Conservation (phyloP, 2,888 invertebrate species). For the Eristalis pertinax region DNA sequence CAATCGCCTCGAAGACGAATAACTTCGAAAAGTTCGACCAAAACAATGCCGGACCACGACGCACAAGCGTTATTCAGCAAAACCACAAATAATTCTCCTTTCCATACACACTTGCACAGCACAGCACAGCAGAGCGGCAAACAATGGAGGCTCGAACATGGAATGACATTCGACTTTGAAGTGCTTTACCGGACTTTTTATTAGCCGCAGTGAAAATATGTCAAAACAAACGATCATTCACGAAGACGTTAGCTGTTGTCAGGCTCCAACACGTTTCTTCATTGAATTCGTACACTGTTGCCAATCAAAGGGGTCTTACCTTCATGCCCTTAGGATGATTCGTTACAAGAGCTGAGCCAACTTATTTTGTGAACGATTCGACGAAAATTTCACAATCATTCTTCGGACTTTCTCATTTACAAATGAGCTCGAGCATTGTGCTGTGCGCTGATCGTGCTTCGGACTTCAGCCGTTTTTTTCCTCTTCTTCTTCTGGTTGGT, state of each 20-base stretch:
- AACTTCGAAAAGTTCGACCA: constrained; percentile 42
- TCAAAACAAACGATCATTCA: constrained; percentile 62
- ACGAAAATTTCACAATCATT: background rate
- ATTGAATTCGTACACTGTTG: constrained; percentile 6
- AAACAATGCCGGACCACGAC: constrained; percentile 38
- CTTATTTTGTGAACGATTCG: background rate
- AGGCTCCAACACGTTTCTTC: constrained; percentile 19
- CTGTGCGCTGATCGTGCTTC: background rate
- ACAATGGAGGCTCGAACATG: constrained; percentile 39
- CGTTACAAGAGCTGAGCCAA: background rate
- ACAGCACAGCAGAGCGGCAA: background rate
- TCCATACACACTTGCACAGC: constrained; percentile 32
- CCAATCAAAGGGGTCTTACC: constrained; percentile 18
- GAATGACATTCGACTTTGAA: constrained; percentile 53
- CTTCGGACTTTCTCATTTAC: background rate
- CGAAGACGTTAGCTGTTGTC: constrained; percentile 52
- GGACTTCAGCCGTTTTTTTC: background rate
- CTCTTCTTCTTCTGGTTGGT: background rate
- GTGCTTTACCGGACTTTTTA: constrained; percentile 43
- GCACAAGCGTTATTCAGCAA: constrained; percentile 58
- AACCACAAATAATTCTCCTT: constrained; percentile 3
- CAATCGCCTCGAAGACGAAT: constrained; percentile 42
- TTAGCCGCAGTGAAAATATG: constrained; percentile 43
- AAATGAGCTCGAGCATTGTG: background rate
- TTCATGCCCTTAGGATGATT: constrained; percentile 10